Conservation (phyloP, 1,140 invertebrate genomes). For the Cyphomyrmex costatus region DNA sequence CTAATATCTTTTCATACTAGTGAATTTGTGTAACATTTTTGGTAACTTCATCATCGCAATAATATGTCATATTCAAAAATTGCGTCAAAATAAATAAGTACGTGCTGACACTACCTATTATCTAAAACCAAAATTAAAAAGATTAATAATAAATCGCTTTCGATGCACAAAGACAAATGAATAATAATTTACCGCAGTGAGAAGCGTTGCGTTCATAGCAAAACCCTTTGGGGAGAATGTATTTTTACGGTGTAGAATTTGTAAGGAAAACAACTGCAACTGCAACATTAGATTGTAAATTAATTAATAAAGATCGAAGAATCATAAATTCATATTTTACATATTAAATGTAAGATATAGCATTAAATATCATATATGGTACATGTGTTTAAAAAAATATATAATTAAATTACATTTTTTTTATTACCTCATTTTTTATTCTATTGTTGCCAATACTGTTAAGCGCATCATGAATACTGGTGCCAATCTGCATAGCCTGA, state of each 20-base stretch:
- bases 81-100: conserved; percentile 78
- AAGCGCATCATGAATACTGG: conserved; percentile 68
- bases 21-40: conserved; percentile 1
- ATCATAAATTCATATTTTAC: too few relatives aligned
- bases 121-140: conserved; percentile 24
- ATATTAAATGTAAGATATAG: too few relatives aligned
- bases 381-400: not conserved
- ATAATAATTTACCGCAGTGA: conserved; percentile 70
- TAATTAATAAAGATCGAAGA: too few relatives aligned
- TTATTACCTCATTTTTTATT: conserved; percentile 80
- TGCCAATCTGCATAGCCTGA: conserved; percentile 72
- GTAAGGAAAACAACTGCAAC: conserved; percentile 79
- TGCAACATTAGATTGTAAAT: conserved; percentile 54
- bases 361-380: not conserved
- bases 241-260: conserved; percentile 77
- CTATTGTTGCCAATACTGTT: conserved; percentile 67
- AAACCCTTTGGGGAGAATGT: conserved; percentile 74
- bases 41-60: not conserved
- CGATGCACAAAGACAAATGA: not conserved
- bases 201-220: conserved; percentile 70
- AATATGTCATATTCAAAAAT: conserved; percentile 57
- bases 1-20: not conserved
- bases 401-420: conserved; percentile 18
- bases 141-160: not conserved
- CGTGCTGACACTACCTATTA: not conserved